Percentiles rank a stretch among this genome's conserved stretches.
Conservation (phyloP, 2,888 invertebrate genomes). For the Tipula vernalis region DNA sequence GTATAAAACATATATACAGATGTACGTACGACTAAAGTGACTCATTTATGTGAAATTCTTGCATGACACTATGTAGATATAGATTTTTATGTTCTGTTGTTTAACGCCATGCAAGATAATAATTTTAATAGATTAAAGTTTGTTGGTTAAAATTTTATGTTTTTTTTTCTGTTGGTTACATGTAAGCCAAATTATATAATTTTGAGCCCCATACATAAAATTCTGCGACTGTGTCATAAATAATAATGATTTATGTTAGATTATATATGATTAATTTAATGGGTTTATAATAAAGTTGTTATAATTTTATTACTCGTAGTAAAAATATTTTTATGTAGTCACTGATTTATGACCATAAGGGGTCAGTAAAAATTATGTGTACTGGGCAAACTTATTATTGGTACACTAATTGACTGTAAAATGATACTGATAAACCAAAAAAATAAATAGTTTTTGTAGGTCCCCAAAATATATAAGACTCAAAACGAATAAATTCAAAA, state of each 20-base stretch:
- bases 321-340: not conserved
- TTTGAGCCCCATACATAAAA: not conserved
- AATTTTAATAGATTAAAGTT: slow-evolving; percentile 4
- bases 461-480: not conserved
- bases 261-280: not conserved
- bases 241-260: not conserved
- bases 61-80: not conserved
- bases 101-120: not conserved
- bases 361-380: not conserved
- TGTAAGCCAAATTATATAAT: not conserved
- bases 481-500: not conserved
- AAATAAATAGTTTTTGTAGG: not conserved
- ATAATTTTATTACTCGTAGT: not conserved
- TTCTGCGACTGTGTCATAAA: not conserved
- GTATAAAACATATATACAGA: not conserved
- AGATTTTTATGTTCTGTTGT: not conserved
- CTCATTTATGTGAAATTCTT: not conserved
- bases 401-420: not conserved
- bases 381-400: not conserved
- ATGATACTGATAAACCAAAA: not conserved
- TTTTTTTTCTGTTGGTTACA: not conserved
- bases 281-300: not conserved
- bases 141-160: not conserved
- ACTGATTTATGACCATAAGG: not conserved
- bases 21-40: not conserved